Evolutionary conservation across 2,888 invertebrate species (phyloP), one percentile per base, ranked within the genome.

Genomic region (Caenorhabditis wallacei): DNA sequence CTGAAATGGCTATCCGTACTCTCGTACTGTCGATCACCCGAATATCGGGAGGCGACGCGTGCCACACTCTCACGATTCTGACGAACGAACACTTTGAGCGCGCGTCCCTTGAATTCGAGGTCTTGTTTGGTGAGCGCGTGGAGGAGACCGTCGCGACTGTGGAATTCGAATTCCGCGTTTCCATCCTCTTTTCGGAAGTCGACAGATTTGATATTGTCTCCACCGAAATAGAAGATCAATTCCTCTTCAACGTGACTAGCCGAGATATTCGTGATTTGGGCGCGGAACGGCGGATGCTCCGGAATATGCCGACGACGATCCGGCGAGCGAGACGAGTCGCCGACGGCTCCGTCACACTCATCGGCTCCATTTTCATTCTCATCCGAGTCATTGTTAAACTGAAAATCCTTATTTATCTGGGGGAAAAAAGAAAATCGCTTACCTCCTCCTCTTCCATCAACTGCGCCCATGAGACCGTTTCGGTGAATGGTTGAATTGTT

Each of bases 401-500:
- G 18, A 18, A 48, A 40, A 30, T 30, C 40, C 11, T 40, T 40
- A 8, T 13, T 10, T 40, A 13, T 35, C 10, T 35, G 35, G 35
- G 35, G 35, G 35, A n/a, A n/a, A n/a, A n/a, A n/a, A n/a, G n/a
- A 46, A 59, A 48, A 22, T 2, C 18, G 5, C 30, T 56, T 46
- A 63, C 81, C 37, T 76, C 78, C 53, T 82, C 82, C 43, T 82
- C 78, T 16, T 78, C 82, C 82, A 82, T 82, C 24, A 82, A 8
- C 54, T 78, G 72, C 0, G 82, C 82, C 82, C 82, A 82, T 69
- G 82, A 82, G 1, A 54, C 75, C 10, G 48, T 30, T 22, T 75
- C 59, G n/a, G n/a, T 43, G 51, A 22, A 30, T 30, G 30, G 30
- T 30, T 30, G 48, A 22, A 61, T 56, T 18, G 59, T 40, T 54